phyloP scores from a whole-genome alignment of 2,888 invertebrate species.

The Ligdia adustata region DNA sequence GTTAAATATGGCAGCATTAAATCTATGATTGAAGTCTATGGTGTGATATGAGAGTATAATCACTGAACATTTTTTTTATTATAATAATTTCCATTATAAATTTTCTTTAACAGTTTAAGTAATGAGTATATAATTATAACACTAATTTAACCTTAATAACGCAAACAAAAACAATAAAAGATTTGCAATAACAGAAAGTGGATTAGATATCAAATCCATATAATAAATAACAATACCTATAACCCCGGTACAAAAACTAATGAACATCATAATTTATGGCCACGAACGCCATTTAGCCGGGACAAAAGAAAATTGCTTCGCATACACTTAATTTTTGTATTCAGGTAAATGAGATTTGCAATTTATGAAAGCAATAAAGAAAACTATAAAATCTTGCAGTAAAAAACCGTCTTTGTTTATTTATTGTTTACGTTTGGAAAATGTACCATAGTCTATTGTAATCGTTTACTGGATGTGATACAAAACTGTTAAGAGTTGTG shows the following conservation, averaged over 20 bases:
- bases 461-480: too few relatives aligned
- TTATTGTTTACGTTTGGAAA: background rate
- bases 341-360: conserved; percentile 34
- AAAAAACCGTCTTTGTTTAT: conserved; percentile 11
- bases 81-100: too few relatives aligned
- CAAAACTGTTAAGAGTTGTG: too few relatives aligned
- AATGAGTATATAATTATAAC: too few relatives aligned
- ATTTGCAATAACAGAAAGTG: conserved; percentile 1
- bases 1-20: too few relatives aligned
- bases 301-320: conserved; percentile 22
- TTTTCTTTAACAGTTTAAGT: too few relatives aligned
- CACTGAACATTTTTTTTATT: too few relatives aligned
- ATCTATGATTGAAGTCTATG: too few relatives aligned
- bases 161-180: too few relatives aligned
- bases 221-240: conserved; percentile 3
- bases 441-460: too few relatives aligned
- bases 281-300: conserved; percentile 20
- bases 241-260: conserved; percentile 19
- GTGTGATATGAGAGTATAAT: too few relatives aligned
- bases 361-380: conserved; percentile 32
- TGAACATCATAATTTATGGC: conserved; percentile 27
- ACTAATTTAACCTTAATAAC: background rate
- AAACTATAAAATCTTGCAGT: conserved; percentile 16
- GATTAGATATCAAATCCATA: conserved; percentile 10
- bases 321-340: conserved; percentile 34